Evolutionary conservation across 35 echinoderm and acorn worm species (phyloP).

Genomic region (Diadema setosum): DNA sequence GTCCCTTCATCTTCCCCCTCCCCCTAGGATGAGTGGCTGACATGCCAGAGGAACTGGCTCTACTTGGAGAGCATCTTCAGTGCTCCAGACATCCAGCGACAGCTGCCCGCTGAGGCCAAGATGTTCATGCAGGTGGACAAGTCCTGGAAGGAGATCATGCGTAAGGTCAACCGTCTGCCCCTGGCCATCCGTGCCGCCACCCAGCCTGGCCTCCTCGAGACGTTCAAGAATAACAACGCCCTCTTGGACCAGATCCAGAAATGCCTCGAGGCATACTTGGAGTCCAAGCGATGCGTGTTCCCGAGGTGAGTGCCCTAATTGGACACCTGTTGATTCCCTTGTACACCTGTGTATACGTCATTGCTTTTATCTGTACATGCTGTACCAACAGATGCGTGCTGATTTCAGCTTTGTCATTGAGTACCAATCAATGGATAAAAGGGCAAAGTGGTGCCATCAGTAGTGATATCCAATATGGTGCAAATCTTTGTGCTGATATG

Average conservation of each 20-base stretch:
- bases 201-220: constrained; percentile 92
- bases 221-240: constrained; percentile 97
- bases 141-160: constrained; percentile 99
- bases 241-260: constrained; percentile 98
- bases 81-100: constrained; percentile 96
- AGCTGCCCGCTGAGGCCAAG: constrained; percentile 95
- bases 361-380: too few relatives aligned
- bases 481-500: too few relatives aligned
- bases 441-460: too few relatives aligned
- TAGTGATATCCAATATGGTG: too few relatives aligned
- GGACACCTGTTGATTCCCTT: too few relatives aligned
- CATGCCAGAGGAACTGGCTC: constrained; percentile 92
- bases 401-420: too few relatives aligned
- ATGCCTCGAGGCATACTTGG: constrained; percentile 86
- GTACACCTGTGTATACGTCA: too few relatives aligned
- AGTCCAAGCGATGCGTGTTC: constrained; percentile 91
- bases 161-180: constrained; percentile 87
- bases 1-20: not conserved
- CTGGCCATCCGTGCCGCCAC: constrained; percentile 85
- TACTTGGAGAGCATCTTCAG: constrained; percentile 99
- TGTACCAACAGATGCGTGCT: too few relatives aligned
- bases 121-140: constrained; percentile 99
- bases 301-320: constrained; percentile 74
- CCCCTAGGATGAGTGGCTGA: constrained; percentile 91
- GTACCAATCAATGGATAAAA: too few relatives aligned